These are phyloP conservation scores for Diplolepis rosae DNA, from an alignment of 2,888 invertebrate species.

Conservation along the genomic window DNA sequence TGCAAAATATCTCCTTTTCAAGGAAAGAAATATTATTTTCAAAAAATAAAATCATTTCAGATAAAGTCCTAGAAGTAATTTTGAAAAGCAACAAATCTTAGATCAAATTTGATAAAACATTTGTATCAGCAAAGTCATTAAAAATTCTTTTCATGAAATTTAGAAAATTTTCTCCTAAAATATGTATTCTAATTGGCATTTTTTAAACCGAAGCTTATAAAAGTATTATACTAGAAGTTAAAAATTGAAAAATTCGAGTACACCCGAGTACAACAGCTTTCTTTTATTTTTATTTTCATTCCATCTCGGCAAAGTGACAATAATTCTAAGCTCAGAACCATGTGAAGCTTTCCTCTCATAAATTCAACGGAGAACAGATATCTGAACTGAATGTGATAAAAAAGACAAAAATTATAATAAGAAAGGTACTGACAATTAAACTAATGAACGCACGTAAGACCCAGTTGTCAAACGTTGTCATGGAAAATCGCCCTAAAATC, in stretches of 20 bases:
- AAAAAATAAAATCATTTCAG: too few species aligned
- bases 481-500: not conserved
- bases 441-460: constrained; percentile 7
- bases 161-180: not conserved
- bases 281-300: constrained; percentile 45
- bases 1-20: too few species aligned
- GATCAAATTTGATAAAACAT: not conserved
- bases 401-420: not conserved
- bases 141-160: not conserved
- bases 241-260: constrained; percentile 52
- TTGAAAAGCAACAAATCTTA: not conserved
- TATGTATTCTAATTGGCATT: too few species aligned
- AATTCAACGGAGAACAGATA: not conserved
- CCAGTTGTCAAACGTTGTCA: not conserved
- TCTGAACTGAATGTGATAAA: not conserved
- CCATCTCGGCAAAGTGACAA: constrained; percentile 17
- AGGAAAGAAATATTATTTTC: too few species aligned
- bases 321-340: constrained; percentile 17
- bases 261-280: constrained; percentile 56
- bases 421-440: not conserved
- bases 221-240: too few species aligned
- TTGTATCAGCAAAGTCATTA: not conserved
- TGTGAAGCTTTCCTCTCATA: constrained; percentile 1
- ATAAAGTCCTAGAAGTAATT: too few species aligned
- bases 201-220: too few species aligned